Percentiles rank a stretch among this genome's conserved stretches.
Evolutionary conservation across 1,140 invertebrate species (phyloP).

Genomic region (Drosophila mojavensis): DNA sequence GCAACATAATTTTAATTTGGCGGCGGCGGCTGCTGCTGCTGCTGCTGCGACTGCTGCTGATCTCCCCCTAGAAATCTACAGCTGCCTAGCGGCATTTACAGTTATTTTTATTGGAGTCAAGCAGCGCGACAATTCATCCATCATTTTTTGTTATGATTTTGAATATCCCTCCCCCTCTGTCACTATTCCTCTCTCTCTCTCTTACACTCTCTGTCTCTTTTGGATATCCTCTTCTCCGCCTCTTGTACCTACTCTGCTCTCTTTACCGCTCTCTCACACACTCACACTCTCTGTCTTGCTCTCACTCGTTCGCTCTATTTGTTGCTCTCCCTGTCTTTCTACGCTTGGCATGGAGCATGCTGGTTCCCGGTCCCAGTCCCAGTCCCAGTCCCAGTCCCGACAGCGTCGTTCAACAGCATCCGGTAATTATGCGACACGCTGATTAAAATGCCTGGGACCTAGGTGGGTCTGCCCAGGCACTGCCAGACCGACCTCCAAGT

Average conservation of each 20-base stretch:
- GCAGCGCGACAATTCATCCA: slow-evolving; percentile 82
- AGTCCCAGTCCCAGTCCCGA: neutral
- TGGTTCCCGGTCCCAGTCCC: slow-evolving; percentile 13
- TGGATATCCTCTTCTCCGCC: neutral
- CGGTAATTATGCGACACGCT: slow-evolving; percentile 82
- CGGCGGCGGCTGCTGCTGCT: slow-evolving; percentile 28
- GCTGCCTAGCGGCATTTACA: slow-evolving; percentile 66
- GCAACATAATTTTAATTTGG: slow-evolving; percentile 78
- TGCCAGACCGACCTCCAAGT: slow-evolving; percentile 60
- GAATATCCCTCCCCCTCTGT: slow-evolving; percentile 32
- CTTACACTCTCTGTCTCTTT: neutral
- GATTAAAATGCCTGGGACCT: slow-evolving; percentile 77
- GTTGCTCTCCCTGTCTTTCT: slow-evolving; percentile 1
- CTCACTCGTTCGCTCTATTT: neutral
- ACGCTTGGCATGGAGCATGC: slow-evolving; percentile 23
- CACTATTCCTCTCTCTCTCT: neutral
- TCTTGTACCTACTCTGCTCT: neutral
- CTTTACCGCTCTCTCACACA: neutral
- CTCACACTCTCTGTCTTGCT: neutral
- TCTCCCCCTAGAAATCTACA: slow-evolving; percentile 71
- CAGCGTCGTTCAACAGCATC: slow-evolving; percentile 69
- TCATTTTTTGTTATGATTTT: slow-evolving; percentile 82
- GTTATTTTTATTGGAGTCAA: slow-evolving; percentile 82
- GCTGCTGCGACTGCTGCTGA: slow-evolving; percentile 38
- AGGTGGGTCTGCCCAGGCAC: slow-evolving; percentile 64